These are phyloP conservation scores for Numida meleagris DNA, from an alignment of 2,113 vertebrate species.

Conservation along the genomic window DNA sequence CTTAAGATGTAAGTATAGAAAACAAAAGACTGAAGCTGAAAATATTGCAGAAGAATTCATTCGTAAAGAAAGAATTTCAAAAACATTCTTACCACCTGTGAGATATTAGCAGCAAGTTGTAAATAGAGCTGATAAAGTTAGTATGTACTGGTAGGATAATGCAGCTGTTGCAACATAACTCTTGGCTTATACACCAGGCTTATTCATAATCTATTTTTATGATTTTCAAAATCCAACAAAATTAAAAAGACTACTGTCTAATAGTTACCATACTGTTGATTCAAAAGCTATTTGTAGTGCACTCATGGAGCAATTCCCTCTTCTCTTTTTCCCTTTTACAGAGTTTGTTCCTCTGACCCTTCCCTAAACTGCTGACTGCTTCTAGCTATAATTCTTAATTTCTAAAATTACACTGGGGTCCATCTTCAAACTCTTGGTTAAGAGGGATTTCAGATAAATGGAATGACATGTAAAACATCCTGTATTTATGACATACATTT, in stretches of 20 bases:
- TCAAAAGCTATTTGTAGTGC: constrained; percentile 42
- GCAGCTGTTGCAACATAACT: constrained; percentile 58
- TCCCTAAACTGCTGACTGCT: neutral
- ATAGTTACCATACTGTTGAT: constrained; percentile 60
- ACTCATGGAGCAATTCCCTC: constrained; percentile 10
- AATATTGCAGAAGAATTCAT: neutral
- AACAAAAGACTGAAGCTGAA: constrained; percentile 14
- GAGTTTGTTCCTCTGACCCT: neutral
- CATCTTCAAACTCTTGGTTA: constrained; percentile 11
- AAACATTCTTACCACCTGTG: constrained; percentile 22
- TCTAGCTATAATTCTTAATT: constrained; percentile 28
- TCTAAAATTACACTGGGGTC: constrained; percentile 33
- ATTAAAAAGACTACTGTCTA: constrained; percentile 56
- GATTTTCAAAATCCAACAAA: constrained; percentile 55
- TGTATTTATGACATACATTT: neutral
- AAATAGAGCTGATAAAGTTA: constrained; percentile 63
- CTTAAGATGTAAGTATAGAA: neutral
- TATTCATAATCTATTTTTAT: constrained; percentile 70
- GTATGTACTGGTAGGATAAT: neutral
- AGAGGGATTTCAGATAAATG: neutral
- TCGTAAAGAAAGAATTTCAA: neutral
- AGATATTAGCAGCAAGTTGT: constrained; percentile 28
- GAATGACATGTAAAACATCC: neutral
- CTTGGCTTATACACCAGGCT: constrained; percentile 45
- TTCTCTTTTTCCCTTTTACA: neutral